Base-by-base conservation (phyloP, 2,888 invertebrate genomes). In the Ametastegia equiseti region DNA sequence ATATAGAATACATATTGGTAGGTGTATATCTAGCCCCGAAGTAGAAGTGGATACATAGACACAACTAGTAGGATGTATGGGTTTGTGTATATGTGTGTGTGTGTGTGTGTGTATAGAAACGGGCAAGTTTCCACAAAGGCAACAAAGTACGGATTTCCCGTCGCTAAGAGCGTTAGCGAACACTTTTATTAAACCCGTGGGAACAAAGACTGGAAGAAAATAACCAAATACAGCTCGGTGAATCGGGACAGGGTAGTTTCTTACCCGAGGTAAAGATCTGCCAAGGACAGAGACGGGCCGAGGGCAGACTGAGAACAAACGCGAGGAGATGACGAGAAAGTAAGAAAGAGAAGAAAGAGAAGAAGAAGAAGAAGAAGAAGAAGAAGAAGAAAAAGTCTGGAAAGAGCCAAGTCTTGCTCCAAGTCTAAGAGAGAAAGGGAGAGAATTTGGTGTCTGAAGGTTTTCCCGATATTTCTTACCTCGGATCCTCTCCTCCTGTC, bases 81-180 rank as follows among this genome's bases (percentile, higher is more conserved):
- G 7, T 42, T 9, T 45, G 7, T 39, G 1, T 39, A 15, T 54
- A 54, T 54, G 75, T 81, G 63, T 73, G 60, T 80, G 80, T 78
- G 78, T 80, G 54, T 50, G 67, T 80, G 80, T 42, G 81, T 80
- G 67, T 80, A 71, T 47, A 80, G 67, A 81, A 54, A 23, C 30
- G 63, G 47, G 19, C 27, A 71, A 54, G 73, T 75, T 60, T 69
- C 47, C 45, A 81, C 47, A 80, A 80, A 50, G 60, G 75, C 60
- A 78, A 81, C 69, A 78, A 81, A 81, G 75, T 85, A 85, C 86
- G 86, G 81, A 86, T 86, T 89, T 89, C 85, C 84, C 54, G n/a
- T 75, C 33, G 75, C 50, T 54, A 75, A 50, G 75, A 75, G 75
- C 50, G 75, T 75, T 75, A 75, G 75, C 75, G 75, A 75, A 75